Evolutionary conservation across 2,113 vertebrate species (phyloP).

Genomic region (Lycaon pictus): DNA sequence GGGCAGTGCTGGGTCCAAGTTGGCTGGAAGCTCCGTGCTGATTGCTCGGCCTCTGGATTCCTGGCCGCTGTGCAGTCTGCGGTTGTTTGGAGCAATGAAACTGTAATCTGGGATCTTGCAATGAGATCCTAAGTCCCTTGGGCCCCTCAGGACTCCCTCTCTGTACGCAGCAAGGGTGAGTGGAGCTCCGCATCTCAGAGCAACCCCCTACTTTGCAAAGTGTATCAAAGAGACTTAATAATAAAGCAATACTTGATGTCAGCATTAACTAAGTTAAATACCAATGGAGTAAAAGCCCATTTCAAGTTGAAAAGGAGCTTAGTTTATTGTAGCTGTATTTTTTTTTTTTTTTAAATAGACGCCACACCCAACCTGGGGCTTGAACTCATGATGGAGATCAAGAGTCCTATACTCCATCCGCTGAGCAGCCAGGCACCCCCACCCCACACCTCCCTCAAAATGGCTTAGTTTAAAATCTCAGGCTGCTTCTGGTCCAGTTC

Average conservation of each 20-base stretch:
- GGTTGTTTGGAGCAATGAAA: rapidly evolving
- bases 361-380: not conserved
- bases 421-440: not conserved
- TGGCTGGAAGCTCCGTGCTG: not conserved
- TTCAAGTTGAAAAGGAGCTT: not conserved
- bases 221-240: rapidly evolving
- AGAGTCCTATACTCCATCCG: not conserved
- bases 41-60: rapidly evolving
- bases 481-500: not conserved
- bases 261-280: not conserved
- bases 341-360: not conserved
- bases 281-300: not conserved
- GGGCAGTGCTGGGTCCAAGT: not conserved
- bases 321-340: not conserved
- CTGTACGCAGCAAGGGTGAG: rapidly evolving
- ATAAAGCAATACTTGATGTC: not conserved
- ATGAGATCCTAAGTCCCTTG: too few species aligned
- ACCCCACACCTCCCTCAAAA: too few species aligned
- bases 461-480: not conserved
- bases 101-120: not conserved
- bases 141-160: not conserved
- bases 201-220: rapidly evolving
- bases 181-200: not conserved
- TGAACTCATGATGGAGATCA: not conserved
- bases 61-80: not conserved